Conservation (phyloP, 2,797 vertebrate genomes). For the Presbytis comata region DNA sequence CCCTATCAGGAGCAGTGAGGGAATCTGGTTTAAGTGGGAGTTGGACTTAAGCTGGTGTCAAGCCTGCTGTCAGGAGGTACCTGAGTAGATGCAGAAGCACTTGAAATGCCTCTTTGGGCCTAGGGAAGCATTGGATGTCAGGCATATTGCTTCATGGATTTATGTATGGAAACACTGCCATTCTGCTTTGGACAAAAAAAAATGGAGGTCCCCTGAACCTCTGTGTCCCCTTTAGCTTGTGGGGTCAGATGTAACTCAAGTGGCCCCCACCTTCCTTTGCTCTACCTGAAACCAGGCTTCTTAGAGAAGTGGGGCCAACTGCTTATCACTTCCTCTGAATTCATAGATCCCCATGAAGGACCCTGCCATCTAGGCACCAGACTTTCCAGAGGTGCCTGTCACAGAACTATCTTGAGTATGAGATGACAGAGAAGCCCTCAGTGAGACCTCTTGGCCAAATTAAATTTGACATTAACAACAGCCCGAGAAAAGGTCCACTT, state of each 20-base stretch:
- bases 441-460: slow-evolving; percentile 8
- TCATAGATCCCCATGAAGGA: neutral
- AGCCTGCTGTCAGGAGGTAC: neutral
- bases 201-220: neutral
- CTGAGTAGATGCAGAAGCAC: neutral
- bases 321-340: neutral
- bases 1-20: neutral
- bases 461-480: slow-evolving; percentile 3
- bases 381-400: neutral
- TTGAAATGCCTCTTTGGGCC: neutral
- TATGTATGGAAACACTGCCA: neutral
- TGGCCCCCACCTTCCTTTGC: neutral
- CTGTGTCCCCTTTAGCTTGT: neutral
- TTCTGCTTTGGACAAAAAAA: neutral
- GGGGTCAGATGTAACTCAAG: neutral
- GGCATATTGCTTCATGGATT: neutral
- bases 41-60: neutral
- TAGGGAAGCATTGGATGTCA: neutral
- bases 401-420: neutral
- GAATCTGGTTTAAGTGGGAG: neutral
- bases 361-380: neutral
- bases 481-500: neutral
- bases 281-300: neutral
- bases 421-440: neutral
- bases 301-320: neutral